These are phyloP conservation scores for Delphinus delphis DNA, from an alignment of 2,113 vertebrate species.

Conservation along the genomic window DNA sequence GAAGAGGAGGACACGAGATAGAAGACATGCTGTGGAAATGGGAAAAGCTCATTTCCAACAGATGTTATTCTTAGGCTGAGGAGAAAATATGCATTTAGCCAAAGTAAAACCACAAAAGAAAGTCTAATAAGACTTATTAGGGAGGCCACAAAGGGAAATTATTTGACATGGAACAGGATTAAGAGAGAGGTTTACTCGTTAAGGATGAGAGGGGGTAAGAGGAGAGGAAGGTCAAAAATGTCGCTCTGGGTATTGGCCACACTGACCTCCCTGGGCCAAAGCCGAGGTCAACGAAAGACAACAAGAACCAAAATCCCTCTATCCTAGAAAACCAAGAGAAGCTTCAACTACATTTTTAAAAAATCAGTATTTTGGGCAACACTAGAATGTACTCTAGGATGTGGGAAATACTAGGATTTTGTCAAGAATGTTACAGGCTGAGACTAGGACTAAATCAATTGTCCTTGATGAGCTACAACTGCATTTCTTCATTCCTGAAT, in stretches of 20 bases:
- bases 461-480: background rate
- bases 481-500: background rate
- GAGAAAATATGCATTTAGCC: background rate
- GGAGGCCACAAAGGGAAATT: background rate
- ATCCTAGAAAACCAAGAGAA: background rate
- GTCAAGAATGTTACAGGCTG: background rate
- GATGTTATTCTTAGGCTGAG: background rate
- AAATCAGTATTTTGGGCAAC: background rate
- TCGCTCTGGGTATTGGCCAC: background rate
- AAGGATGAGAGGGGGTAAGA: background rate
- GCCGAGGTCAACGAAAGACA: background rate
- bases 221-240: background rate
- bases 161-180: background rate
- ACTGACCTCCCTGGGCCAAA: too few relatives aligned
- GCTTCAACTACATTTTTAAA: background rate
- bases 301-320: background rate
- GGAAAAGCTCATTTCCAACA: background rate
- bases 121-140: background rate
- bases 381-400: background rate
- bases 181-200: background rate
- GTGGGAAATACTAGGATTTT: background rate
- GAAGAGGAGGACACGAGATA: background rate
- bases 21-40: background rate
- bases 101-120: background rate
- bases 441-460: background rate